Evolutionary conservation across 1,140 invertebrate genomes (phyloP), one percentile per base, ranked within the genome.

Genomic region (Neodiprion pinetum): DNA sequence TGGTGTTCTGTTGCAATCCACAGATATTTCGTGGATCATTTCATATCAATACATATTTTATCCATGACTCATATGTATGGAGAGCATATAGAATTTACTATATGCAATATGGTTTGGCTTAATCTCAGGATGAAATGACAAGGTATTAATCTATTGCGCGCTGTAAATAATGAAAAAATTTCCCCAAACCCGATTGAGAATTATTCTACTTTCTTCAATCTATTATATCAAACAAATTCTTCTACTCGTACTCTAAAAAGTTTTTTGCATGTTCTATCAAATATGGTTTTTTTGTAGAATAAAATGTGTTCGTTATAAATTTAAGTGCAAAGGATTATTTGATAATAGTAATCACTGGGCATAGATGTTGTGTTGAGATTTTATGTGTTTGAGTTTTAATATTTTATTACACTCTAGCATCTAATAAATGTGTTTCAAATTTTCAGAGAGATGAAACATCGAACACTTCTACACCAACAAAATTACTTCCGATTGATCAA

Each of bases 371-470:
- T 61, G 53, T 61, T 61, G 53, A 61, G 53, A 61, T 61, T 61
- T 61, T 61, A 61, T 61, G 8, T 61, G 53, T 5, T 14, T 14
- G 11, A 61, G 53, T 61, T 61, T 61, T 12, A 61, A 61, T 40
- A 61, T 61, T 61, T 17, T 61, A 17, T 61, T 61, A 17, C 53
- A 17, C n/a, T 17, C 11, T 61, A 61, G 53, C n/a, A 17, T 61
- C n/a, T 61, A 61, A 61, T 61, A 61, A 61, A 7, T 61, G 53
- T 61, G 11, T 61, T 69, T 23, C 11, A 28, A 69, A 14, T 82
- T 88, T 80, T n/a, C 84, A 89, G 88, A 87, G 88, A 85, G 88
- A 88, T 78, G 87, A 89, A 84, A 89, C 88, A 67, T 88, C 86
- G 1, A 88, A 88, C 28, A 83, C 83, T 10, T 85, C 82, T n/a